These are phyloP conservation scores for Neotoma lepida DNA, from an alignment of 2,113 vertebrate genomes.

Conservation along the genomic window DNA sequence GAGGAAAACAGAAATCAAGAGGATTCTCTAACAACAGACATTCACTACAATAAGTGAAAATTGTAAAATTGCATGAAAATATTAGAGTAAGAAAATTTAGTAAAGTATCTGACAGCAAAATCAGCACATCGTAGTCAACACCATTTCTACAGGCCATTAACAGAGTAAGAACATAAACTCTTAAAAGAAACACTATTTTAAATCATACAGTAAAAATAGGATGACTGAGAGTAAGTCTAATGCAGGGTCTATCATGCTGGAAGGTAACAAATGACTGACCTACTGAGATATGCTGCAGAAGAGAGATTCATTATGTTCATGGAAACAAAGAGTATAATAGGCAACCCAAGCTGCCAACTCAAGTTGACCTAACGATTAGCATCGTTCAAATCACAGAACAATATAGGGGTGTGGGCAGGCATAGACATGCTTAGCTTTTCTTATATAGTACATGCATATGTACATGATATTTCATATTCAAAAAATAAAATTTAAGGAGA, in stretches of 20 bases:
- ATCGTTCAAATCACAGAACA: background rate
- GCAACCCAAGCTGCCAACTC: background rate
- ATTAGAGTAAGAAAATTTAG: background rate
- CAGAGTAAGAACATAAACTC: constrained; percentile 19
- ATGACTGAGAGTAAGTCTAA: background rate
- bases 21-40: background rate
- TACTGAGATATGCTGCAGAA: background rate
- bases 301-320: background rate
- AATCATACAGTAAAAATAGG: constrained; percentile 25
- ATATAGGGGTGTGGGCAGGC: background rate
- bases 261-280: background rate
- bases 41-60: constrained; percentile 21
- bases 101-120: constrained; percentile 17
- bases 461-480: background rate
- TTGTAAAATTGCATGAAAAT: background rate
- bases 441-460: background rate
- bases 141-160: constrained; percentile 1
- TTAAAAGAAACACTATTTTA: constrained; percentile 23
- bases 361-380: background rate
- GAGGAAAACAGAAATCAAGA: constrained; percentile 45
- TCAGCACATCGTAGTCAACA: constrained; percentile 37
- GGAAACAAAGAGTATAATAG: background rate
- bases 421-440: background rate
- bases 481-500: background rate
- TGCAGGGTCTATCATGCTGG: background rate